A percentile compares a stretch with the other conserved stretches of the same genome.
Conservation (phyloP, 2,113 vertebrate species). For the Ctenomys sociabilis region DNA sequence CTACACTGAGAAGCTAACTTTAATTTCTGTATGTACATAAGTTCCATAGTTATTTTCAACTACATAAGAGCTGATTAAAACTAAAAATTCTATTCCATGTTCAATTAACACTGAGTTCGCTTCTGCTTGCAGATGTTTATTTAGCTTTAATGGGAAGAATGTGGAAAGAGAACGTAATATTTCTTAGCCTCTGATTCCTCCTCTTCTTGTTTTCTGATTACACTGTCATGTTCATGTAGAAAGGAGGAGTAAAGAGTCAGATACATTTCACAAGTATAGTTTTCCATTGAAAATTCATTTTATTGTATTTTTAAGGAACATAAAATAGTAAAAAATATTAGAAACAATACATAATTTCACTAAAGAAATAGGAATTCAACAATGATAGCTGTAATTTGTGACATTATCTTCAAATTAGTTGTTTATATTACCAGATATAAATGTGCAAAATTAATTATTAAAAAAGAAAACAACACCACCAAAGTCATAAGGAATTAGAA, state of each 20-base stretch:
- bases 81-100: neutral
- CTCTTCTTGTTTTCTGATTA: neutral
- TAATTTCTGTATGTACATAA: neutral
- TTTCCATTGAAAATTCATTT: neutral
- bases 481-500: too few species aligned
- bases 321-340: too few species aligned
- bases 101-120: neutral
- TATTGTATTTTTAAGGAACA: too few species aligned
- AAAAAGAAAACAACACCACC: too few species aligned
- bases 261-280: fast-evolving
- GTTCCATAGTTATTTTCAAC: neutral
- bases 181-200: neutral
- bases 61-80: neutral
- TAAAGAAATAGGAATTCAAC: too few species aligned
- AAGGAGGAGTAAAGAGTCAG: neutral
- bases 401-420: too few species aligned
- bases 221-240: neutral
- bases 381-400: too few species aligned
- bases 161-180: neutral
- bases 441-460: too few species aligned
- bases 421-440: too few species aligned
- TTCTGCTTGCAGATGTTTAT: neutral
- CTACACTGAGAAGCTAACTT: neutral
- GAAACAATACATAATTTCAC: too few species aligned
- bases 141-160: neutral